phyloP scores from a whole-genome alignment of 2,797 vertebrate genomes.

The Halcyon badia region DNA sequence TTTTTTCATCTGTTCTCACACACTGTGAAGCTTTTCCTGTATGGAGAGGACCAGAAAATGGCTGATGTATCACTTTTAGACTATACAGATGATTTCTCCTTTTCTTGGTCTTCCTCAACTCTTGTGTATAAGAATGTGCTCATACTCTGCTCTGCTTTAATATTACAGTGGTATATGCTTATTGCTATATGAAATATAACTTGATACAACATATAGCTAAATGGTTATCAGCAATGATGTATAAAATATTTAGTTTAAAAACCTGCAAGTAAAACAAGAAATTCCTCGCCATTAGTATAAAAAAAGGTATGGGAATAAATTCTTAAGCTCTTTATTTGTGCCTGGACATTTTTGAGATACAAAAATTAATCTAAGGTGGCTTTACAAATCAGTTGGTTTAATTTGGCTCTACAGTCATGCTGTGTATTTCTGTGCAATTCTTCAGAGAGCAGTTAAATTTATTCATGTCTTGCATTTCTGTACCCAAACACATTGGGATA shows the following conservation, averaged over 20 bases:
- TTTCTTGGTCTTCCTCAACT: not conserved
- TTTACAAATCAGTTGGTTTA: slow-evolving; percentile 11
- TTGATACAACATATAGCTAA: not conserved
- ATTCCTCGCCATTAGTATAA: not conserved
- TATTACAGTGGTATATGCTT: not conserved
- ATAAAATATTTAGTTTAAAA: slow-evolving; percentile 12
- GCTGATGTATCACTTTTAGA: not conserved
- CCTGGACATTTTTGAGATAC: not conserved
- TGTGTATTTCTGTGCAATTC: not conserved
- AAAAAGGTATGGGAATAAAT: not conserved
- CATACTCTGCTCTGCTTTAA: not conserved
- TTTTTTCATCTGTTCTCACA: slow-evolving; percentile 10
- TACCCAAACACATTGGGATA: not conserved
- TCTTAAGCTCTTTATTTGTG: slow-evolving; percentile 1
- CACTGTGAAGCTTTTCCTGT: not conserved
- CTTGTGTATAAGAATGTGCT: not conserved
- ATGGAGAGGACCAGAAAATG: not conserved
- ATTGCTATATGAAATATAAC: not conserved
- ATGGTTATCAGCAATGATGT: not conserved
- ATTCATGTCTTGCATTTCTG: not conserved
- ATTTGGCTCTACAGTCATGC: not conserved
- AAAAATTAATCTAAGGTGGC: not conserved
- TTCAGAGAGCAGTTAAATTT: not conserved
- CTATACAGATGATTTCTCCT: not conserved
- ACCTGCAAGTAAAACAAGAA: not conserved